These are phyloP conservation scores for Nebria brevicollis DNA, from an alignment of 2,888 invertebrate species.

Conservation along the genomic window DNA sequence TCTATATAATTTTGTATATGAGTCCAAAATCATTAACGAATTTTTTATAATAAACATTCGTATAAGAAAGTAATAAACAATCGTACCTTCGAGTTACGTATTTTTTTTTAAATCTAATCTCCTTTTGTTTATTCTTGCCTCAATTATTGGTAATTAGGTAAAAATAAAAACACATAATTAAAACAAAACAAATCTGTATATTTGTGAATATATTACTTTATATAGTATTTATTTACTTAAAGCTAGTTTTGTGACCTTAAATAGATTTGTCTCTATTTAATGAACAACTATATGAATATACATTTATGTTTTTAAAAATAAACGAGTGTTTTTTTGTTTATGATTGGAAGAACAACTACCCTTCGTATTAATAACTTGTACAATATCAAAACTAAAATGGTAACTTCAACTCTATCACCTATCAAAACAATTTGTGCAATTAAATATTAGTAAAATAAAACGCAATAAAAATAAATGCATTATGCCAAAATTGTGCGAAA, in stretches of 20 bases:
- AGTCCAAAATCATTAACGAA: no score
- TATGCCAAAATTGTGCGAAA: not conserved
- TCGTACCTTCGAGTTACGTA: no score
- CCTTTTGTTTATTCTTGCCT: not conserved
- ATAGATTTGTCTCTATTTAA: constrained; percentile 31
- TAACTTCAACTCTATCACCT: constrained; percentile 10
- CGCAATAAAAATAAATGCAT: constrained; percentile 10
- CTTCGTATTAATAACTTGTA: not conserved
- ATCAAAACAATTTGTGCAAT: constrained; percentile 7
- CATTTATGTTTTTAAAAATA: constrained; percentile 15
- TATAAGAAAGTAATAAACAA: no score
- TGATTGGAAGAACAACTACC: constrained; percentile 38
- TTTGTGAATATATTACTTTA: constrained; percentile 47
- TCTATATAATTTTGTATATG: no score
- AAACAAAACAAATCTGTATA: constrained; percentile 45
- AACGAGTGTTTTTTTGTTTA: constrained; percentile 11
- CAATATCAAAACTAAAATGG: constrained; percentile 15
- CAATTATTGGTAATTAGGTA: not conserved
- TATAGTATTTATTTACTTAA: constrained; percentile 35
- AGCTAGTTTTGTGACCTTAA: constrained; percentile 37
- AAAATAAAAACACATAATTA: constrained; percentile 30
- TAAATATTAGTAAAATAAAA: constrained; percentile 9
- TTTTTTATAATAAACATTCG: no score
- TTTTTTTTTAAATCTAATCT: not conserved
- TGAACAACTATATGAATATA: constrained; percentile 27